These are phyloP conservation scores for Malurus alboscapulatus DNA, from an alignment of 2,113 vertebrate genomes.

Conservation along the genomic window DNA sequence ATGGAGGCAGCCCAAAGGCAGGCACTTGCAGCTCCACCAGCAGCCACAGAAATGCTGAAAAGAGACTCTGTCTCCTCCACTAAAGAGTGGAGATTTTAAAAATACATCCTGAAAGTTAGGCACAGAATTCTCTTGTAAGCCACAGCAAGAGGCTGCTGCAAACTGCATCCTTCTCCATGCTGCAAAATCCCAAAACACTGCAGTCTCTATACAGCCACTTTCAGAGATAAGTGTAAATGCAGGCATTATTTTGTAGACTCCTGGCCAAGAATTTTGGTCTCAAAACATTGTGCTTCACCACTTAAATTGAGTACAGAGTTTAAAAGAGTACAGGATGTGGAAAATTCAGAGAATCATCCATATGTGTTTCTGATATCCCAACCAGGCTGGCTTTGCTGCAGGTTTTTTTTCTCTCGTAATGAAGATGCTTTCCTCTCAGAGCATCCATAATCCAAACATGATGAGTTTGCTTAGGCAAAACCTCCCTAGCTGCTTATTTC, in stretches of 20 bases:
- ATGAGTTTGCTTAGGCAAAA: constrained; percentile 18
- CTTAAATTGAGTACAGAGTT: background rate
- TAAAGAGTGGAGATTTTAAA: background rate
- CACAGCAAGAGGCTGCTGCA: background rate
- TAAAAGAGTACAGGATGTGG: background rate
- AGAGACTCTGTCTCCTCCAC: background rate
- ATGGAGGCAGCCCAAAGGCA: background rate
- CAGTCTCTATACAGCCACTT: background rate
- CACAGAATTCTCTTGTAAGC: background rate
- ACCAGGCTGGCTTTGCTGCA: background rate
- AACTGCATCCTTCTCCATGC: background rate
- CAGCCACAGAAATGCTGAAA: background rate
- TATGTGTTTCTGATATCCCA: background rate
- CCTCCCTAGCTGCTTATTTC: constrained; percentile 12
- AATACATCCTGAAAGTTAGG: background rate
- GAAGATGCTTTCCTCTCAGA: background rate
- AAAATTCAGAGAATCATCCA: background rate
- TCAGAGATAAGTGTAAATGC: background rate
- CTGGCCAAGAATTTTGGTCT: background rate
- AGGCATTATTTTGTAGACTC: background rate
- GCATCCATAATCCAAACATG: background rate
- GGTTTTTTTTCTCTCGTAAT: background rate
- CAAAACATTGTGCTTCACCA: background rate
- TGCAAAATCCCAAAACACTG: background rate
- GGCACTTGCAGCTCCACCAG: background rate